Evolutionary conservation across 2,113 vertebrate genomes (phyloP).

Genomic region (Protomyctophum bolini): DNA sequence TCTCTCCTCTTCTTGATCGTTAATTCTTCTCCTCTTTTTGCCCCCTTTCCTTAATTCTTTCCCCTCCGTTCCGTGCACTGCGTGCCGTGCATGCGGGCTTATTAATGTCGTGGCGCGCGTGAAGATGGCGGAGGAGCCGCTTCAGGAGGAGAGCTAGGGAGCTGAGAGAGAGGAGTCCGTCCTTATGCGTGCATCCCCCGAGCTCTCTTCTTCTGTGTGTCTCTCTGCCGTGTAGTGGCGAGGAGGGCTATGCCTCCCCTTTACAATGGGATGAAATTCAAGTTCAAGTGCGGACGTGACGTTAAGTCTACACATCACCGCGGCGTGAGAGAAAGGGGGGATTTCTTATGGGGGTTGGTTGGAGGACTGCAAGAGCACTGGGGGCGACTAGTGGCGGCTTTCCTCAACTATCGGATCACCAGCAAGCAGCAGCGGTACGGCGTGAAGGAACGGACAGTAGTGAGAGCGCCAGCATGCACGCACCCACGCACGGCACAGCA

Average conservation of each 20-base stretch:
- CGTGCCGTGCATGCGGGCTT: too few relatives aligned
- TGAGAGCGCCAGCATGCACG: constrained; percentile 21
- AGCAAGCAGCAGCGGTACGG: constrained; percentile 52
- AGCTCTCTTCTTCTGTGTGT: constrained; percentile 84
- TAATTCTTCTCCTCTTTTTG: too few relatives aligned
- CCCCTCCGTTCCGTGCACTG: too few relatives aligned
- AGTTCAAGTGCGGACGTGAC: constrained; percentile 99
- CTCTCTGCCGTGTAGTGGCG: constrained; percentile 76
- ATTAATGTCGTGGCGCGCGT: constrained; percentile 40
- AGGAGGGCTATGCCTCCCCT: constrained; percentile 90
- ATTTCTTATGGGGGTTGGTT: constrained; percentile 44
- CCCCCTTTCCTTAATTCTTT: too few relatives aligned
- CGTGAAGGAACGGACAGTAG: constrained; percentile 23
- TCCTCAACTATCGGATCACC: constrained; percentile 88
- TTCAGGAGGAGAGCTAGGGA: too few relatives aligned
- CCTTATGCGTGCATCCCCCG: constrained; percentile 86
- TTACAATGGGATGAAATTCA: constrained; percentile 98
- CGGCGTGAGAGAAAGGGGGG: constrained; percentile 78
- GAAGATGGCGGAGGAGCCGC: constrained; percentile 84
- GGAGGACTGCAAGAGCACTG: constrained; percentile 95
- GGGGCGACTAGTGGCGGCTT: constrained; percentile 99
- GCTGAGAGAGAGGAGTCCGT: constrained; percentile 80
- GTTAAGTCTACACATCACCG: constrained; percentile 87
- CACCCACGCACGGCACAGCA: constrained; percentile 4
- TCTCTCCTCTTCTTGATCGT: constrained; percentile 9